Conservation (phyloP, 2,888 invertebrate genomes). For the Drosophila macrothrix region DNA sequence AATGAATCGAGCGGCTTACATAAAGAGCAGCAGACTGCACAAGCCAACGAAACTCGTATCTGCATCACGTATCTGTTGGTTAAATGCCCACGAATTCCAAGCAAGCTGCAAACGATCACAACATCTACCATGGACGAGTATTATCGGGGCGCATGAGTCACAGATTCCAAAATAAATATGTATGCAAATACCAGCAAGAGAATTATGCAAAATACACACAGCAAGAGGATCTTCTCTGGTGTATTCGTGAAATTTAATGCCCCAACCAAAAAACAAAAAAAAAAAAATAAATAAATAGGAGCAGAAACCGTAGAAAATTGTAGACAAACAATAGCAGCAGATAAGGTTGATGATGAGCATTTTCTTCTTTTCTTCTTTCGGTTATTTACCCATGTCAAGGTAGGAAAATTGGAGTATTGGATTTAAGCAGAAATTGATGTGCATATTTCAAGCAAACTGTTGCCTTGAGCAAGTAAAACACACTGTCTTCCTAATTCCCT, state of each 20-base stretch:
- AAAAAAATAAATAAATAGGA: not conserved
- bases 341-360: slow-evolving; percentile 32
- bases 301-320: slow-evolving; percentile 13
- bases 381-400: slow-evolving; percentile 64
- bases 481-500: slow-evolving; percentile 15
- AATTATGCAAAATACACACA: slow-evolving; percentile 62
- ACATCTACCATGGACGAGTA: not conserved
- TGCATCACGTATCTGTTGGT: slow-evolving; percentile 32
- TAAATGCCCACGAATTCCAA: slow-evolving; percentile 33
- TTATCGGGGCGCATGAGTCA: slow-evolving; percentile 53
- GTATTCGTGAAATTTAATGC: slow-evolving; percentile 35
- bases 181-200: slow-evolving; percentile 54
- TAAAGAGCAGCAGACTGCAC: slow-evolving; percentile 25
- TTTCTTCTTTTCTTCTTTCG: slow-evolving; percentile 6
- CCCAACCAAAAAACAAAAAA: not conserved
- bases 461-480: not conserved
- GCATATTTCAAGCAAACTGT: slow-evolving; percentile 19
- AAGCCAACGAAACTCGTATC: slow-evolving; percentile 34
- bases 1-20: slow-evolving; percentile 51
- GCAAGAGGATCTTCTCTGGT: slow-evolving; percentile 10
- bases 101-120: slow-evolving; percentile 6
- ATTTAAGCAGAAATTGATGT: slow-evolving; percentile 43
- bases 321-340: slow-evolving; percentile 27
- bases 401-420: slow-evolving; percentile 10
- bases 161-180: slow-evolving; percentile 67